phyloP scores from a whole-genome alignment of 2,113 vertebrate genomes.

The Brachyhypopomus occidentalis region DNA sequence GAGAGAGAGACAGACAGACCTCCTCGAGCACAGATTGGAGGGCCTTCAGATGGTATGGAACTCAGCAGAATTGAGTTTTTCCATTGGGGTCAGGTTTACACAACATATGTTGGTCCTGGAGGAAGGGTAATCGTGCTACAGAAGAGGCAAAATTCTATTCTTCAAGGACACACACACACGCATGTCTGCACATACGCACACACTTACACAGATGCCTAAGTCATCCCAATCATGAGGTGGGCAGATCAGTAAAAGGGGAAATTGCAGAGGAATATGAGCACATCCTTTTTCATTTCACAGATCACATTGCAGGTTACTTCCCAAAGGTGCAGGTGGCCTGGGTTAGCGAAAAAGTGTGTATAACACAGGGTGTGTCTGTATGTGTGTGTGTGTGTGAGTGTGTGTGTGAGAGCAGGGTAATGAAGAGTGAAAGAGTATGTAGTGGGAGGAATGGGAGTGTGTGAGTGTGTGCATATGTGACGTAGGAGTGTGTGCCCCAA shows the following conservation, averaged over 20 bases:
- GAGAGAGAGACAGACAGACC: too few species aligned
- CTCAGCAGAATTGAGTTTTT: not conserved
- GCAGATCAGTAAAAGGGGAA: not conserved
- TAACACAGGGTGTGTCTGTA: not conserved
- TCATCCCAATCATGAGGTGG: constrained; percentile 12
- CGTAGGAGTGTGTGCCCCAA: too few species aligned
- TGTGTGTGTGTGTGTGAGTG: too few species aligned
- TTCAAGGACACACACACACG: constrained; percentile 16
- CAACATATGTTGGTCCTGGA: constrained; percentile 36
- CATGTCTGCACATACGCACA: not conserved
- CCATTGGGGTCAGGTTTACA: constrained; percentile 18
- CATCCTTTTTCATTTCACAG: constrained; percentile 44
- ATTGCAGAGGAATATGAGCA: constrained; percentile 39
- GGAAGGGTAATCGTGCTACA: constrained; percentile 19
- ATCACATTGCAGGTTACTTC: constrained; percentile 32
- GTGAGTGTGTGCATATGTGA: not conserved
- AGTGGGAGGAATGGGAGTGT: not conserved
- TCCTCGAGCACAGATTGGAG: not conserved
- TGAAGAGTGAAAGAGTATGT: too few species aligned
- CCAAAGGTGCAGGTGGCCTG: constrained; percentile 28
- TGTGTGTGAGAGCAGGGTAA: too few species aligned
- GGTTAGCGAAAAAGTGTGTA: not conserved
- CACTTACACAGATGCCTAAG: constrained; percentile 4
- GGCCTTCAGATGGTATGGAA: too few species aligned
- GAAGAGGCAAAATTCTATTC: constrained; percentile 12